A percentile compares a stretch with the other conserved stretches of the same genome.
Conservation (phyloP, 2,113 vertebrate genomes). For the Bolborhynchus lineola region DNA sequence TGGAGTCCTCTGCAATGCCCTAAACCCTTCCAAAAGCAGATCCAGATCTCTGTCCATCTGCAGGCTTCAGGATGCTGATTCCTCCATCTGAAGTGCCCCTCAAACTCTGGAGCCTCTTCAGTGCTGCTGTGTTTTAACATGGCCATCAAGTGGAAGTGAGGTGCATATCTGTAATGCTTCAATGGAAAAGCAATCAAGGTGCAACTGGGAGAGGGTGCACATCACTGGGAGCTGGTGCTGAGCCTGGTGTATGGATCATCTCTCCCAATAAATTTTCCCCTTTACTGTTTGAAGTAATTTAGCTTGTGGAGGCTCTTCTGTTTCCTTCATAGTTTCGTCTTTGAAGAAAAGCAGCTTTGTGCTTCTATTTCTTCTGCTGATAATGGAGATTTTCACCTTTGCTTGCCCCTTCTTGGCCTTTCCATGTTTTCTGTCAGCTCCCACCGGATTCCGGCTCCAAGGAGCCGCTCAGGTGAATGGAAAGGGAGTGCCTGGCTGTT, state of each 20-base stretch:
- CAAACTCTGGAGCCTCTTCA: rapidly evolving
- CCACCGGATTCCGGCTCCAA: background rate
- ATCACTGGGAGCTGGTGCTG: background rate
- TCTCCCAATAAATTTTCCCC: background rate
- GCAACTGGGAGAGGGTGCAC: background rate
- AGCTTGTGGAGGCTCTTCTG: background rate
- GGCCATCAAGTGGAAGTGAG: background rate
- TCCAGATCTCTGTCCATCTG: background rate
- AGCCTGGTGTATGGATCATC: background rate
- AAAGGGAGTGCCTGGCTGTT: background rate
- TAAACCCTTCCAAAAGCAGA: background rate
- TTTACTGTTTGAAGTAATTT: conserved; percentile 14
- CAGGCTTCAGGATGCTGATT: background rate
- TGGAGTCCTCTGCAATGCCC: background rate
- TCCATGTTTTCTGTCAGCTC: background rate
- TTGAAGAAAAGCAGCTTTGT: background rate
- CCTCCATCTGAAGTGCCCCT: background rate
- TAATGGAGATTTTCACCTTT: background rate
- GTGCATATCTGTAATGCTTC: background rate
- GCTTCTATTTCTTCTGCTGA: background rate
- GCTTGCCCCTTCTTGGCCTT: background rate
- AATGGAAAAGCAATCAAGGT: background rate
- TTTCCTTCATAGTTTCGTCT: background rate
- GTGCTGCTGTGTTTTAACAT: background rate
- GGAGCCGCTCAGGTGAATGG: background rate